Evolutionary conservation across 2,113 vertebrate genomes (phyloP).

Genomic region (Amia ocellicauda): DNA sequence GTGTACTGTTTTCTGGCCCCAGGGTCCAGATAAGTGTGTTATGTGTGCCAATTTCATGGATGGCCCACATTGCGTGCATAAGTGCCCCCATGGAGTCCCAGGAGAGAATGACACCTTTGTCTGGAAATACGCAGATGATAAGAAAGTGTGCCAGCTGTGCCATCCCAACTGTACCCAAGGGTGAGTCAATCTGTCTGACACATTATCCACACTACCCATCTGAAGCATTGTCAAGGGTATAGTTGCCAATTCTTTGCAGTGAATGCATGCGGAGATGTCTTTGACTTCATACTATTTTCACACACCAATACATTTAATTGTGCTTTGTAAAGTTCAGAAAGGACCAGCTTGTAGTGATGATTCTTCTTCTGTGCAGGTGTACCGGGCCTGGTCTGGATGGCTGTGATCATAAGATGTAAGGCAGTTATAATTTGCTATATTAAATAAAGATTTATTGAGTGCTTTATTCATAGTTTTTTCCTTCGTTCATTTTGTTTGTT

Average conservation of each 20-base stretch:
- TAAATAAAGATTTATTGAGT: too few relatives aligned
- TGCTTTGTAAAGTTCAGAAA: background rate
- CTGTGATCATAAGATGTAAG: conserved; percentile 56
- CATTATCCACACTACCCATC: too few relatives aligned
- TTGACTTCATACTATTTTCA: too few relatives aligned
- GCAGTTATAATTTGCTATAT: background rate
- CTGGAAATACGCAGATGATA: conserved; percentile 76
- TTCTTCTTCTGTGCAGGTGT: conserved; percentile 49
- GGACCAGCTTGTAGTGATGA: background rate
- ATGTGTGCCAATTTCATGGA: conserved; percentile 78
- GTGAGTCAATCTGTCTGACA: conserved; percentile 58
- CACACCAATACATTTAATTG: too few relatives aligned
- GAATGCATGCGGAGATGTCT: too few relatives aligned
- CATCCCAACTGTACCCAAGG: conserved; percentile 81
- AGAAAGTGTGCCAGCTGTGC: conserved; percentile 71
- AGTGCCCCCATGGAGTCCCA: conserved; percentile 70
- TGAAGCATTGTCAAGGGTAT: too few relatives aligned
- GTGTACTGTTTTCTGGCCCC: conserved; percentile 25
- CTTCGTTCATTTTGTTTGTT: background rate
- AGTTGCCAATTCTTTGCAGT: too few relatives aligned
- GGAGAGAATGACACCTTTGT: conserved; percentile 70
- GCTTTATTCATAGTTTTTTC: background rate
- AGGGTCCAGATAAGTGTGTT: conserved; percentile 78
- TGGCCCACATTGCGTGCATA: conserved; percentile 76
- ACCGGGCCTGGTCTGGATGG: conserved; percentile 47